Conservation (phyloP, 1,140 invertebrate genomes). For the Neoseiulus cucumeris region DNA sequence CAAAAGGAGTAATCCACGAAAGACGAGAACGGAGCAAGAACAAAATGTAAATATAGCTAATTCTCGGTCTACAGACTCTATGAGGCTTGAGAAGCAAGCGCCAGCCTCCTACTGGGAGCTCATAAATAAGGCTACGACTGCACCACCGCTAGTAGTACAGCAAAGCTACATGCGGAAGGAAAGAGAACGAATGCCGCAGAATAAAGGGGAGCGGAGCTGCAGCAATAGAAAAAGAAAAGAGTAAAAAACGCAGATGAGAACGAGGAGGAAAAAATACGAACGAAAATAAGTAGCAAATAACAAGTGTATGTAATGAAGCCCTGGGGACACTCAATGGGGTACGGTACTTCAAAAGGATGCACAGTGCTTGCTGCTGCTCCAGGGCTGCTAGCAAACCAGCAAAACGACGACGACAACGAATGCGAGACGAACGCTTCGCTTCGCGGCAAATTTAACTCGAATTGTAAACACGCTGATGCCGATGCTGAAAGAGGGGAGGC, state of each 20-base stretch:
- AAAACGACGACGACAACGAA: neutral
- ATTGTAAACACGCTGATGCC: conserved; percentile 1
- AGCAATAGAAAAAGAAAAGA: neutral
- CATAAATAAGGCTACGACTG: conserved; percentile 5
- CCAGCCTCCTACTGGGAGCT: neutral
- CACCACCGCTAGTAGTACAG: neutral
- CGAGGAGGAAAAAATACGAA: neutral
- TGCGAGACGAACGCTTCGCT: neutral
- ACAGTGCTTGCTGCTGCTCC: neutral
- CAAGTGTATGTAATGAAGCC: conserved; percentile 11
- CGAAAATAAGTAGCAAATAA: conserved; percentile 10
- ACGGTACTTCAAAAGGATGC: conserved; percentile 6
- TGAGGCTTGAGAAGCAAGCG: neutral
- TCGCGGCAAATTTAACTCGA: conserved; percentile 11
- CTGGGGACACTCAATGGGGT: neutral
- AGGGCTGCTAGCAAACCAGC: too few relatives aligned
- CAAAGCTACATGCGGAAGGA: neutral
- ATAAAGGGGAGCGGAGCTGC: neutral
- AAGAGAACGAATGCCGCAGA: too few relatives aligned
- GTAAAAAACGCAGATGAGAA: neutral
- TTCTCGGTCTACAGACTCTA: neutral
- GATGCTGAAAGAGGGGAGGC: neutral
- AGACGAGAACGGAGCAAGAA: neutral
- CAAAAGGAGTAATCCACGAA: conserved; percentile 8
- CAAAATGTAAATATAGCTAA: conserved; percentile 12